Evolutionary conservation across 2,888 invertebrate species (phyloP).

Genomic region (Drosophila picticornis): DNA sequence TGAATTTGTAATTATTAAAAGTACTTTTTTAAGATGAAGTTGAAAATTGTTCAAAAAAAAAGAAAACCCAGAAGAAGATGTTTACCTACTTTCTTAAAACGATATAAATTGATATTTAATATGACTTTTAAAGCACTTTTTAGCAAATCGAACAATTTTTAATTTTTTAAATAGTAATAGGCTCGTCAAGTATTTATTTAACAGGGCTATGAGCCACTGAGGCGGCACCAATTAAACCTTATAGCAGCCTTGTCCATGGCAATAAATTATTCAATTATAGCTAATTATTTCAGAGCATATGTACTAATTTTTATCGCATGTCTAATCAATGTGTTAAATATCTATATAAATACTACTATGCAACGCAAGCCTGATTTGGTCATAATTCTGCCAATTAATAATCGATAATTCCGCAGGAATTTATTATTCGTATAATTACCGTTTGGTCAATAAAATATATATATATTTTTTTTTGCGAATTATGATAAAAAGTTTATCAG

Average conservation of each 20-base stretch:
- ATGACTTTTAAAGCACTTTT: neutral
- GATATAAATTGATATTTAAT: neutral
- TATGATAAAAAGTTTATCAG: neutral
- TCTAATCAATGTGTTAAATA: slow-evolving; percentile 41
- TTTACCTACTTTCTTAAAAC: neutral
- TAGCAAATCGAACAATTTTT: neutral
- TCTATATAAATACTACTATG: neutral
- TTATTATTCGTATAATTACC: slow-evolving; percentile 8
- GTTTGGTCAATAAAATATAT: slow-evolving; percentile 17
- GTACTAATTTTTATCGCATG: slow-evolving; percentile 36
- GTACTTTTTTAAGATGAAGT: neutral
- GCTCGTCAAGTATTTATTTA: neutral
- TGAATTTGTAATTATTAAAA: neutral
- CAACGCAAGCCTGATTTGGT: neutral
- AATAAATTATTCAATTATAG: slow-evolving; percentile 45
- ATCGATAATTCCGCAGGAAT: slow-evolving; percentile 23
- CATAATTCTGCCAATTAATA: slow-evolving; percentile 28
- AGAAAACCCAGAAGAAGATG: neutral
- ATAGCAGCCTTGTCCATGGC: slow-evolving; percentile 41
- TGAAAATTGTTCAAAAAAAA: neutral
- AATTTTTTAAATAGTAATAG: slow-evolving; percentile 3
- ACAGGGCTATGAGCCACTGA: slow-evolving; percentile 32
- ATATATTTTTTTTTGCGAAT: neutral
- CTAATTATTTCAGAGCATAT: slow-evolving; percentile 9
- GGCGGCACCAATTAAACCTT: slow-evolving; percentile 58